Evolutionary conservation across 2,888 invertebrate genomes (phyloP).

Genomic region (Antheraea assamensis): DNA sequence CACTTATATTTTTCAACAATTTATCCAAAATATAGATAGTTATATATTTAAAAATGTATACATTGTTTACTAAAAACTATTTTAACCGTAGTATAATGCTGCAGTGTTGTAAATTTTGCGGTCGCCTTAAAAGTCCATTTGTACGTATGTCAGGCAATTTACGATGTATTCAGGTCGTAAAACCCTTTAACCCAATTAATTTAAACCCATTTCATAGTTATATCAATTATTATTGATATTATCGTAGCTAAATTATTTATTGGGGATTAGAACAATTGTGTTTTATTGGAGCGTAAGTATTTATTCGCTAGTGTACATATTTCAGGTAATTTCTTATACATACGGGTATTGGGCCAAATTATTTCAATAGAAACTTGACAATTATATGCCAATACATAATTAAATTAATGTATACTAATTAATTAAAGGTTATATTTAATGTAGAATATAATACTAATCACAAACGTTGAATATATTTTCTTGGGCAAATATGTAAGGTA

Average conservation of each 20-base stretch:
- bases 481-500: not conserved
- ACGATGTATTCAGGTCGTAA: not conserved
- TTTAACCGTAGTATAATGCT: not conserved
- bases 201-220: not conserved
- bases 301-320: not conserved
- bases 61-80: not conserved
- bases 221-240: not conserved
- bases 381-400: not conserved
- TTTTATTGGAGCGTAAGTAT: conserved; percentile 6
- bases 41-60: not conserved
- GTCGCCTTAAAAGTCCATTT: not conserved
- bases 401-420: conserved; percentile 12
- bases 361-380: conserved; percentile 1
- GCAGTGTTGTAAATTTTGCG: not conserved
- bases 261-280: not conserved
- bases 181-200: too few relatives aligned
- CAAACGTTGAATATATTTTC: not conserved
- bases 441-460: not conserved
- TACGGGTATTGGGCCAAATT: conserved; percentile 30
- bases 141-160: not conserved
- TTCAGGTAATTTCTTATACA: not conserved
- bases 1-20: not conserved
- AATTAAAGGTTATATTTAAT: not conserved
- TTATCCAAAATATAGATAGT: not conserved
- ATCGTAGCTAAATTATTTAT: conserved; percentile 2